phyloP scores from a whole-genome alignment of 2,797 vertebrate species.

The Macropus fuliginosus region DNA sequence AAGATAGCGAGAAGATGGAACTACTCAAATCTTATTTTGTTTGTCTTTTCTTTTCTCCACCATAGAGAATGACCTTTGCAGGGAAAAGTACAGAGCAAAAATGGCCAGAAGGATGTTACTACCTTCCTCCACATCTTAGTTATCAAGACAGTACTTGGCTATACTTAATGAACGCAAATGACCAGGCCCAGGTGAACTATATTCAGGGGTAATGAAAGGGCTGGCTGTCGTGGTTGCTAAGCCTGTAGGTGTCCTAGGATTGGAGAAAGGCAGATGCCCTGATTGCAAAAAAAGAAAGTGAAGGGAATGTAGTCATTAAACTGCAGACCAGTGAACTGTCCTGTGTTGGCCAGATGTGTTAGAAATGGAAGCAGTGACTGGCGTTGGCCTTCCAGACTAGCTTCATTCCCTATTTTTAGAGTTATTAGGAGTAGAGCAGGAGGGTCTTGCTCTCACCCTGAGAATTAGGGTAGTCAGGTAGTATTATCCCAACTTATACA shows the following conservation, averaged over 20 bases:
- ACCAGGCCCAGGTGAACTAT: not conserved
- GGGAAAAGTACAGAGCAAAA: not conserved
- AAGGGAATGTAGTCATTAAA: not conserved
- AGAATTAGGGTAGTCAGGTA: not conserved
- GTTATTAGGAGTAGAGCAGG: not conserved
- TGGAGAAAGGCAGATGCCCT: not conserved
- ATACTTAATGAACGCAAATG: not conserved
- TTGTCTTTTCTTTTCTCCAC: too few species aligned
- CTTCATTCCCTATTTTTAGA: not conserved
- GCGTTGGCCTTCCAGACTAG: not conserved
- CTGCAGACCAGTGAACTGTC: not conserved
- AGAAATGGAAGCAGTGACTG: not conserved
- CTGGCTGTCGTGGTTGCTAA: not conserved
- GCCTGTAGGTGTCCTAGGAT: not conserved
- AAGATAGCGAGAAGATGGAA: too few species aligned
- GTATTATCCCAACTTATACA: not conserved
- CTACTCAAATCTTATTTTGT: too few species aligned
- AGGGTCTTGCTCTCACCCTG: not conserved
- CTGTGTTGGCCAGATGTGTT: not conserved
- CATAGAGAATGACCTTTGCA: too few species aligned
- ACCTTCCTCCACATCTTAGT: not conserved
- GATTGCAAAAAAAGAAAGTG: not conserved
- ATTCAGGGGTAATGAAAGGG: not conserved
- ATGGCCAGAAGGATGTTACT: not conserved
- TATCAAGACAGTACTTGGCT: not conserved